Evolutionary conservation across 2,797 vertebrate species (phyloP), one percentile per base, ranked within the genome.

Genomic region (Propithecus deckenii): DNA sequence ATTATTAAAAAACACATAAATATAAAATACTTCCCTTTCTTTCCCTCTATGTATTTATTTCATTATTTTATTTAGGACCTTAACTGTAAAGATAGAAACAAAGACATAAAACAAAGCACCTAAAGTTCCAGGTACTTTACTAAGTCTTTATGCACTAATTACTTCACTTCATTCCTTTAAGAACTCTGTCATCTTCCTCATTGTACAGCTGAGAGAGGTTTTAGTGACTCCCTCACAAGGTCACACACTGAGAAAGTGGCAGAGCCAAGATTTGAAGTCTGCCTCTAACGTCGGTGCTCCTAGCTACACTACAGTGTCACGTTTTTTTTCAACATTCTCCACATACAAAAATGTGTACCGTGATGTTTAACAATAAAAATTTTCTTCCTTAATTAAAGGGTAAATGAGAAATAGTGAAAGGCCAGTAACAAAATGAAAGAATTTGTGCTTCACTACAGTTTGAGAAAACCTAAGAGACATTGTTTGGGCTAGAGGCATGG

Each of bases 361-460:
- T 55, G 22, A 15, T 22, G 81, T 43, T 78, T 63, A 81, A 80
- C 57, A 85, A 67, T 59, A 46, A 78, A 75, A 20, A 87, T 18
- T 48, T 69, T 59, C 8, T 55, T 74, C 30, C 14, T 92, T 83
- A 59, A 83, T 28, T 86, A 76, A 96, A 80, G 32, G 6, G 46
- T 50, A 94, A 89, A 48, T 85, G 28, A 87, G 28, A 94, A 80
- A 76, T 23, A 86, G 67, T 83, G 67, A 95, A 88, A 97, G 94
- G 4, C 11, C 43, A 85, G 65, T 48, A 46, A 79, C 38, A 81
- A 59, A 75, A 52, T 12, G 10, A 74, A 65, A 10, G 10, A 59
- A 35, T 81, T 28, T 52, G 30, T n/a, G 65, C 10, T 46, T 96
- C 13, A 5, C 23, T 1, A 5, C 28, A 18, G 41, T 59, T 74